Percentiles rank a stretch among this genome's conserved stretches.
phyloP scores from a whole-genome alignment of 2,888 invertebrate species.

The Ennomos fuscantarius region DNA sequence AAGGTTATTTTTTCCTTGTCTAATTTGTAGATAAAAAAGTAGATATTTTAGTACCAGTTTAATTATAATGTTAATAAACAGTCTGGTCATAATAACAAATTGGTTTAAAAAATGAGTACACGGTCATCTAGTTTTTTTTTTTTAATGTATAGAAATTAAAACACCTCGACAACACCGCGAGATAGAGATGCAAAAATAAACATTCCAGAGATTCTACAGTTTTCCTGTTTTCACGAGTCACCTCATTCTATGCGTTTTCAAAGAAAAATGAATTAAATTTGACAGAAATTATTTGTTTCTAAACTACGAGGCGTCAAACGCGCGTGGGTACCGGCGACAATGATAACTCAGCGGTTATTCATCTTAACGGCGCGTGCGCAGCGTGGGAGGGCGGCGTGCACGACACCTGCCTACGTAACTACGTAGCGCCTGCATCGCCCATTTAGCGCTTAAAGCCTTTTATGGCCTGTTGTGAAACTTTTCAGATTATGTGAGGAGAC shows the following conservation, averaged over 20 bases:
- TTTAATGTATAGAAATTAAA: too few species aligned
- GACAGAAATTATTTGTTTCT: constrained; percentile 21
- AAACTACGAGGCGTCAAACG: constrained; percentile 16
- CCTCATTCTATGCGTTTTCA: constrained; percentile 9
- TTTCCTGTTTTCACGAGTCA: constrained; percentile 16
- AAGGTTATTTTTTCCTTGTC: too few species aligned
- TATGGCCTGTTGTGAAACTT: constrained; percentile 30
- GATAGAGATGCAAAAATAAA: neutral
- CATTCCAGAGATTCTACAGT: neutral
- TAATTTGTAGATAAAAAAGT: too few species aligned
- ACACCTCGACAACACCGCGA: too few species aligned
- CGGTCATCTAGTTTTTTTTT: too few species aligned
- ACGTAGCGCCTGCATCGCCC: constrained; percentile 39
- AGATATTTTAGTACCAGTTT: too few species aligned
- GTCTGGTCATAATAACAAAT: too few species aligned
- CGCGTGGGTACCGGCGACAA: constrained; percentile 72
- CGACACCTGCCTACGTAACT: constrained; percentile 37
- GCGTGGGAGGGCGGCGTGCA: constrained; percentile 44
- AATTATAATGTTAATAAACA: too few species aligned
- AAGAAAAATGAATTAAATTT: constrained; percentile 21
- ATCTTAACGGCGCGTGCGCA: constrained; percentile 43
- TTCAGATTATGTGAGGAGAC: too few species aligned
- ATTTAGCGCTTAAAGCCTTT: constrained; percentile 43
- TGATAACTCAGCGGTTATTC: constrained; percentile 71
- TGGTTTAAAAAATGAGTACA: too few species aligned